These are phyloP conservation scores for Melieria omissa DNA, from an alignment of 2,888 invertebrate species.

Conservation along the genomic window DNA sequence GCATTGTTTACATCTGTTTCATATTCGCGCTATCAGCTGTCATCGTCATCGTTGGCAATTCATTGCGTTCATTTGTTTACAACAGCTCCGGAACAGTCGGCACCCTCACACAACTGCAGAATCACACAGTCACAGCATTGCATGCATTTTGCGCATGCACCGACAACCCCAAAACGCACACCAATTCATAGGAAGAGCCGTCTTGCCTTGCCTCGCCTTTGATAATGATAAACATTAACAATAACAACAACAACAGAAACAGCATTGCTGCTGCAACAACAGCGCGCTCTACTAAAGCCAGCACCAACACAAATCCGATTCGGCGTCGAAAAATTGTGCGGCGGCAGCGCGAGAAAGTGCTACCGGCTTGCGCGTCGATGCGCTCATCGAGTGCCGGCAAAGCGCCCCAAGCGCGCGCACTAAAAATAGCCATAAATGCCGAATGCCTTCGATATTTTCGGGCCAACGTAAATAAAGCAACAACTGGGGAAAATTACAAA, in stretches of 20 bases:
- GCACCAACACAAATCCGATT: slow-evolving; percentile 13
- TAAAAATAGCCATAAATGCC: background rate
- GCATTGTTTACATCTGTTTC: slow-evolving; percentile 14
- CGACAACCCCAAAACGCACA: background rate
- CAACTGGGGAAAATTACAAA: background rate
- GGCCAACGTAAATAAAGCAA: background rate
- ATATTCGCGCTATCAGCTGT: slow-evolving; percentile 23
- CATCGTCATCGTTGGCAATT: slow-evolving; percentile 21
- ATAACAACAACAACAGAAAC: slow-evolving; percentile 10
- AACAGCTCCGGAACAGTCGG: background rate
- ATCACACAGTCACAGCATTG: background rate
- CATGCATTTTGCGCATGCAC: background rate
- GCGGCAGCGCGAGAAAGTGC: too few relatives aligned
- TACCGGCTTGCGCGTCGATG: too few relatives aligned
- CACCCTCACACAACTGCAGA: background rate
- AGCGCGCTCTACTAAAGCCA: background rate
- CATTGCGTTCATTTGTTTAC: slow-evolving; percentile 25
- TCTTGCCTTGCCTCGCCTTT: background rate
- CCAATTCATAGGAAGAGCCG: background rate
- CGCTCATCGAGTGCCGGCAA: background rate
- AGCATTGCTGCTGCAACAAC: slow-evolving; percentile 4
- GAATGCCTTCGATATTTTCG: background rate
- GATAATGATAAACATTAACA: slow-evolving; percentile 2
- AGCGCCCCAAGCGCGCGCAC: background rate
- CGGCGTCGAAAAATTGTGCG: background rate